Evolutionary conservation across 2,888 invertebrate species (phyloP).

Genomic region (Drosophila suboccidentalis): DNA sequence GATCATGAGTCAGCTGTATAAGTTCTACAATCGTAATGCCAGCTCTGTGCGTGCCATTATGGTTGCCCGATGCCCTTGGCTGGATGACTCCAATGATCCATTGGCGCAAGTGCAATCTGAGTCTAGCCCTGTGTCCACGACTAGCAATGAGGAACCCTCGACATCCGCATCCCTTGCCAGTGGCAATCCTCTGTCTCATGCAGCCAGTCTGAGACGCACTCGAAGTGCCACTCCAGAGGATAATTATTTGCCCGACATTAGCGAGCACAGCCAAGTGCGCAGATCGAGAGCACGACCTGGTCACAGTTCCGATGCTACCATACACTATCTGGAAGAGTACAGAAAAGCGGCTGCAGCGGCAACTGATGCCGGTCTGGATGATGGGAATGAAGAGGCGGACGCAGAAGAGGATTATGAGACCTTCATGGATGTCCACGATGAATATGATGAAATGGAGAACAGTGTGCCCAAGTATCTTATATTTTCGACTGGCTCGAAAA

Average conservation of each 20-base stretch:
- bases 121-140: not conserved
- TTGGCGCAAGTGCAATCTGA: slow-evolving; percentile 35
- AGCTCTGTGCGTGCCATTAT: slow-evolving; percentile 92
- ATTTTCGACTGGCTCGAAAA: slow-evolving; percentile 93
- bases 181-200: slow-evolving; percentile 83
- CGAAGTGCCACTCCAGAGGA: slow-evolving; percentile 65
- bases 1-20: slow-evolving; percentile 90
- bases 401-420: slow-evolving; percentile 53
- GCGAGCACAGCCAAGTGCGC: slow-evolving; percentile 56
- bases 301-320: slow-evolving; percentile 81
- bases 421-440: slow-evolving; percentile 84
- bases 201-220: slow-evolving; percentile 69
- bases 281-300: slow-evolving; percentile 45
- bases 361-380: slow-evolving; percentile 52
- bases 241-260: slow-evolving; percentile 65
- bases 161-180: slow-evolving; percentile 48
- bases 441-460: slow-evolving; percentile 88
- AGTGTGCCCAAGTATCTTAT: slow-evolving; percentile 89
- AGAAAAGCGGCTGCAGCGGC: slow-evolving; percentile 78
- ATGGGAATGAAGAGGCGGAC: slow-evolving; percentile 47
- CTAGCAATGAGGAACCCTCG: slow-evolving; percentile 30
- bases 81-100: slow-evolving; percentile 83
- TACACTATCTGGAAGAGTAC: slow-evolving; percentile 89
- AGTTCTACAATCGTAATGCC: slow-evolving; percentile 92
- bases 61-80: slow-evolving; percentile 89